Base-by-base conservation (phyloP, 1,140 invertebrate genomes). In the Pseudomyrmex dendroicus region DNA sequence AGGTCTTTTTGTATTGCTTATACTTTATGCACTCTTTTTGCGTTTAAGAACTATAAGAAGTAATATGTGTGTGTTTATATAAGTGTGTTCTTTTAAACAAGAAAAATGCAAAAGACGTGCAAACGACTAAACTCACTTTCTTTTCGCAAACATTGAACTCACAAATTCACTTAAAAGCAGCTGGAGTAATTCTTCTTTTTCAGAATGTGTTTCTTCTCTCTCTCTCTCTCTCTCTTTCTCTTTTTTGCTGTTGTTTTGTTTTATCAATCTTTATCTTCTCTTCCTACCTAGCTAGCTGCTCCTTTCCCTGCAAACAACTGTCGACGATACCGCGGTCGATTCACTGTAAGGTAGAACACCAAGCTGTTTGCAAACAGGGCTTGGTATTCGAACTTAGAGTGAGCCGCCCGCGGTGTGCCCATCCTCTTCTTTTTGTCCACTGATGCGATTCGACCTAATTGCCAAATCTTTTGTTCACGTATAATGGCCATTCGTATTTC, bases 341-440 rank as follows among this genome's bases (percentile, higher is more conserved):
- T 96, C 96, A 97, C 97, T 97, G 96, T 97, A 97, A 97, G 96
- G 97, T 97, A 96, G 96, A 97, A 97, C 97, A 97, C 97, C 97
- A 97, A 97, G 96, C 97, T 96, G 95, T 94, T 93, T 92, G 89
- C 86, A 91, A 95, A 95, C 95, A 95, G 94, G 96, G 96, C 96
- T 97, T 97, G 96, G 96, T 96, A 96, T 96, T 97, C 96, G 96
- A 97, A 96, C 96, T 97, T 97, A 97, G 96, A 97, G 96, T 97
- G 96, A 95, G 92, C 95, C 94, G 95, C 94, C 95, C 89, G 88
- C 82, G 91, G 90, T 86, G 83, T 84, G 10, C 15, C 50, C 72
- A 7, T 88, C 78, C 80, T 78, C 57, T 70, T 77, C 61, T 63
- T 85, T 50, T 17, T 25, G 50, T 46, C 61, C 25, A 4, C n/a